phyloP scores from a whole-genome alignment of 2,888 invertebrate genomes.

The Brenthis hecate region DNA sequence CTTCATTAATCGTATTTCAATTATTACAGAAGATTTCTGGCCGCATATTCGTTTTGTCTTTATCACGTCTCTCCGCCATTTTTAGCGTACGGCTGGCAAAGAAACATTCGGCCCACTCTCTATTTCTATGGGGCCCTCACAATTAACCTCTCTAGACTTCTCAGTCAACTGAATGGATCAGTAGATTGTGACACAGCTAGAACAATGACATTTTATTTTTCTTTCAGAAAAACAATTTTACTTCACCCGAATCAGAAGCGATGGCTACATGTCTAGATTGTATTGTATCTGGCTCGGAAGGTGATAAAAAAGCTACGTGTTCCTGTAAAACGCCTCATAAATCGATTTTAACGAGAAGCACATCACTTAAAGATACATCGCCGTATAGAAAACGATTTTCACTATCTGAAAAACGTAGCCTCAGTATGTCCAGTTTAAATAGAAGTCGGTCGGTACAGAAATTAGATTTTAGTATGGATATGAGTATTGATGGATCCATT shows the following conservation, averaged over 20 bases:
- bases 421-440: slow-evolving; percentile 70
- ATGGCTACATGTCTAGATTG: slow-evolving; percentile 72
- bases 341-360: slow-evolving; percentile 58
- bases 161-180: no score
- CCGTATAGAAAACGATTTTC: slow-evolving; percentile 57
- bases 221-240: slow-evolving; percentile 71
- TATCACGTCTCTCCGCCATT: no score
- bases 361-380: slow-evolving; percentile 65
- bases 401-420: slow-evolving; percentile 66
- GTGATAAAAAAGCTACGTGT: slow-evolving; percentile 57
- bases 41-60: no score
- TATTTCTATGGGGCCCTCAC: no score
- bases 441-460: slow-evolving; percentile 77
- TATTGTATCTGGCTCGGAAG: slow-evolving; percentile 51
- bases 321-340: slow-evolving; percentile 69
- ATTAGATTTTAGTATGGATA: slow-evolving; percentile 79
- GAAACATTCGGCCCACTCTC: background rate
- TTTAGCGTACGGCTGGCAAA: no score
- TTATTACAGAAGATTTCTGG: background rate
- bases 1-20: no score
- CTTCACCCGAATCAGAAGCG: slow-evolving; percentile 69
- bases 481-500: slow-evolving; percentile 77
- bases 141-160: no score
- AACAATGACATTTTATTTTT: background rate
- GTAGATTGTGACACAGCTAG: background rate